These are phyloP conservation scores for Sylvilagus bachmani DNA, from an alignment of 2,113 vertebrate genomes.

Conservation along the genomic window DNA sequence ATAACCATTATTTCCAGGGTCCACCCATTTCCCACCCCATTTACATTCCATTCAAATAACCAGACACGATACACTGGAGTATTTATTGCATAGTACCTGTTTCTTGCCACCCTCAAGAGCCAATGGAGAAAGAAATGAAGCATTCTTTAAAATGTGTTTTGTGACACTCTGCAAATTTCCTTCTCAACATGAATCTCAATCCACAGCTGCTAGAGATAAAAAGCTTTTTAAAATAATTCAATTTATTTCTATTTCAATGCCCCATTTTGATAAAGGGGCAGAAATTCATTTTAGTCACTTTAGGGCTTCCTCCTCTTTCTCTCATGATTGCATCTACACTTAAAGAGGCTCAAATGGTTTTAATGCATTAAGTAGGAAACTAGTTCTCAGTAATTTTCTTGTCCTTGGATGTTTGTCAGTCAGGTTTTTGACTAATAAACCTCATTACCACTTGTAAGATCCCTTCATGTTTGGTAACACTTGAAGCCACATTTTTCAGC, in stretches of 20 bases:
- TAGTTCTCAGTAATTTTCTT: slow-evolving; percentile 10
- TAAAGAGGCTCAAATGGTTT: neutral
- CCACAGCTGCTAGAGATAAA: neutral
- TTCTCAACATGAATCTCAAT: slow-evolving; percentile 10
- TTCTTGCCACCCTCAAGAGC: neutral
- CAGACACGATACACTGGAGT: neutral
- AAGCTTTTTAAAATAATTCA: neutral
- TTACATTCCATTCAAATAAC: slow-evolving; percentile 30
- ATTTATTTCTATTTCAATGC: neutral
- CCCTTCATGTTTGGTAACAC: neutral
- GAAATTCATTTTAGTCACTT: slow-evolving; percentile 17
- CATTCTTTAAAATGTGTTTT: neutral
- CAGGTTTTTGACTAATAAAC: neutral
- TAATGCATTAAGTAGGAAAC: neutral
- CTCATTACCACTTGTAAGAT: neutral
- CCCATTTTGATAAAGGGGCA: neutral
- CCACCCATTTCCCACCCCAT: neutral
- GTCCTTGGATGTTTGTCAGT: neutral
- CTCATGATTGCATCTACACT: neutral
- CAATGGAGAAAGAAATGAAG: neutral
- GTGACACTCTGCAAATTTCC: neutral
- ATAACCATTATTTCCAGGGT: neutral
- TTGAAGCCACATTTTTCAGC: neutral
- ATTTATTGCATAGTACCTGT: neutral
- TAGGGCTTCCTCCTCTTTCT: neutral